Percentiles rank a stretch among this genome's conserved stretches.
phyloP scores from a whole-genome alignment of 1,140 invertebrate genomes.

The Dreissena rostriformis region DNA sequence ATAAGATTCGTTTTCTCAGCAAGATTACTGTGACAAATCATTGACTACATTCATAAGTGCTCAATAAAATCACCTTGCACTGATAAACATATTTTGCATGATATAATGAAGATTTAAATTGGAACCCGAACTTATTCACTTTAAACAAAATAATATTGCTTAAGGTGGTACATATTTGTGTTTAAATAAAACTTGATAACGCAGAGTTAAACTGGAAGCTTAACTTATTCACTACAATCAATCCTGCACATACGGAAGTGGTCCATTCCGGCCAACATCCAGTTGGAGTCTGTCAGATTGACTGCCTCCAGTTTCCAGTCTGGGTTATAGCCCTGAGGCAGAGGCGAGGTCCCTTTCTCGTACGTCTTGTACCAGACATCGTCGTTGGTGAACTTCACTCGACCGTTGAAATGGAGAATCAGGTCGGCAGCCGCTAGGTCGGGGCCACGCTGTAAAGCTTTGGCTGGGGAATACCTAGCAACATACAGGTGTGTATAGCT shows the following conservation, averaged over 20 bases:
- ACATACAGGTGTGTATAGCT: too few relatives aligned
- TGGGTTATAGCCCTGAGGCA: background rate
- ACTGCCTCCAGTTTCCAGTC: background rate
- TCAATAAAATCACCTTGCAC: too few relatives aligned
- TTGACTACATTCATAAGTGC: too few relatives aligned
- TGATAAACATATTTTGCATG: too few relatives aligned
- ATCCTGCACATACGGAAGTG: slow-evolving; percentile 13
- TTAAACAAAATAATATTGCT: too few relatives aligned
- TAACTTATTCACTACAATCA: too few relatives aligned
- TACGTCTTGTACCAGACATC: slow-evolving; percentile 21
- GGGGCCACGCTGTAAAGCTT: background rate
- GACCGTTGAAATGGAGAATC: slow-evolving; percentile 1
- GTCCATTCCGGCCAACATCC: background rate
- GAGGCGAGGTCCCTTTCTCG: slow-evolving; percentile 2
- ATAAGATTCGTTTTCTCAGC: too few relatives aligned
- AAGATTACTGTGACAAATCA: too few relatives aligned
- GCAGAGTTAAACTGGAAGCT: too few relatives aligned
- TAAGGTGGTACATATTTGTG: too few relatives aligned
- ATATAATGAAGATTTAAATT: background rate
- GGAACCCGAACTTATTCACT: too few relatives aligned
- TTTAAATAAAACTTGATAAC: too few relatives aligned
- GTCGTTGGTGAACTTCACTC: slow-evolving; percentile 20
- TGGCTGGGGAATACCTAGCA: background rate
- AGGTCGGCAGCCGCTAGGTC: slow-evolving; percentile 18
- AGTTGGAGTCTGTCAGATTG: slow-evolving; percentile 7